These are phyloP conservation scores for Novumbra hubbsi DNA, from an alignment of 2,797 vertebrate species.

Conservation along the genomic window DNA sequence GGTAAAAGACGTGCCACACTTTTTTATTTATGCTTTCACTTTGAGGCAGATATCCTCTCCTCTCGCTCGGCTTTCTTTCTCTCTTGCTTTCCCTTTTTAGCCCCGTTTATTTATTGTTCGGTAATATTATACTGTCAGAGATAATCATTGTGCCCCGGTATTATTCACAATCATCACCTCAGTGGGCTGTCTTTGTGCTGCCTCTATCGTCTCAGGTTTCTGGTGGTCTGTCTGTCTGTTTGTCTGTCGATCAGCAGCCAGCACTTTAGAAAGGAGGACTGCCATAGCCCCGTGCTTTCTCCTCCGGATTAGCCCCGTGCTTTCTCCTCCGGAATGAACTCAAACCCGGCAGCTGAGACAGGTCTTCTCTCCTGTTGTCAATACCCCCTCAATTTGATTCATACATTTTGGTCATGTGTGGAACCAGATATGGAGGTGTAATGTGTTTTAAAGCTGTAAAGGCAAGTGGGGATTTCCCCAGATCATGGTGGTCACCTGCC, in stretches of 20 bases:
- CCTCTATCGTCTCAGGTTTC: conserved; percentile 38
- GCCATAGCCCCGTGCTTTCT: neutral
- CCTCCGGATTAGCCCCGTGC: neutral
- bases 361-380: neutral
- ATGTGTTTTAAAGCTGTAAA: conserved; percentile 1
- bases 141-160: conserved; percentile 60
- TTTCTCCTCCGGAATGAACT: neutral
- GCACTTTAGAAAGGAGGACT: conserved; percentile 9
- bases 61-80: conserved; percentile 1
- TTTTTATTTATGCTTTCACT: conserved; percentile 80
- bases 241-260: conserved; percentile 15
- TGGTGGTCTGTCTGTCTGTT: conserved; percentile 16
- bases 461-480: neutral
- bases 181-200: conserved; percentile 35
- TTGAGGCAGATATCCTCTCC: conserved; percentile 52
- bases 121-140: conserved; percentile 67
- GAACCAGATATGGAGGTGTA: neutral
- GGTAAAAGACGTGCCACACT: conserved; percentile 76
- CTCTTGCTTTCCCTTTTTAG: conserved; percentile 47
- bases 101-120: conserved; percentile 66
- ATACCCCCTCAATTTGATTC: neutral
- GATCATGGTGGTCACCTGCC: neutral
- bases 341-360: neutral
- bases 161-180: conserved; percentile 48
- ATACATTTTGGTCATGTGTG: neutral